A percentile compares a stretch with the other conserved stretches of the same genome.
Evolutionary conservation across 2,888 invertebrate genomes (phyloP).

Genomic region (Trimorus sp.): DNA sequence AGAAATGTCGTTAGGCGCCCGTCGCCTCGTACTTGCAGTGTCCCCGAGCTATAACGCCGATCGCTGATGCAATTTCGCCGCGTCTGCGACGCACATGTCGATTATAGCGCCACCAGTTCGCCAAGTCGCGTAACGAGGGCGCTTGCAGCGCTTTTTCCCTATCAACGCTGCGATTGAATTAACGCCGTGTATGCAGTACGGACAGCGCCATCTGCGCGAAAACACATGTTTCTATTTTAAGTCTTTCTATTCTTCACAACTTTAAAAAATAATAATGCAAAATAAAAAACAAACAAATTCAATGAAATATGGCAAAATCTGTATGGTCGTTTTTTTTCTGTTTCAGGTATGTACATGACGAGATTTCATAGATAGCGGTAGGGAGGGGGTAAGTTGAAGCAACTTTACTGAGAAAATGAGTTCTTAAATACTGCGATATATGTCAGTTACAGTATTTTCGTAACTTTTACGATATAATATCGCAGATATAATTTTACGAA

Average conservation of each 20-base stretch:
- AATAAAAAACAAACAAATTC: too few species aligned
- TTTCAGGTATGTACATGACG: constrained; percentile 12
- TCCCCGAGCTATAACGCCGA: constrained; percentile 66
- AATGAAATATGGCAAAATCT: too few species aligned
- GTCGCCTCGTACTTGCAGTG: constrained; percentile 62
- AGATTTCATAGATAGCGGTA: too few species aligned
- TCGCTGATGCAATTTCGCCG: constrained; percentile 58
- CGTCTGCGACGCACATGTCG: constrained; percentile 54
- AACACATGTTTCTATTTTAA: too few species aligned
- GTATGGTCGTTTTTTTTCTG: constrained; percentile 1
- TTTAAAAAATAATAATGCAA: too few species aligned
- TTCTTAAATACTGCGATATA: too few species aligned
- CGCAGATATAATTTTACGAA: too few species aligned
- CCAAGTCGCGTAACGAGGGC: constrained; percentile 23
- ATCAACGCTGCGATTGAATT: constrained; percentile 27
- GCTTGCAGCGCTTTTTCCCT: constrained; percentile 28
- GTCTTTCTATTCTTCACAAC: too few species aligned
- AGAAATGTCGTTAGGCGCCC: constrained; percentile 61
- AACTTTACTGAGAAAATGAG: too few species aligned
- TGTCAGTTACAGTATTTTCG: too few species aligned
- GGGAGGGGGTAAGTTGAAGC: too few species aligned
- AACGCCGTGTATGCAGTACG: neutral
- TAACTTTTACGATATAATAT: too few species aligned
- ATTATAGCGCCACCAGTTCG: constrained; percentile 44
- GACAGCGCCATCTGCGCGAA: constrained; percentile 1